phyloP scores from a whole-genome alignment of 1,140 invertebrate species.

The Drosophila grimshawi region DNA sequence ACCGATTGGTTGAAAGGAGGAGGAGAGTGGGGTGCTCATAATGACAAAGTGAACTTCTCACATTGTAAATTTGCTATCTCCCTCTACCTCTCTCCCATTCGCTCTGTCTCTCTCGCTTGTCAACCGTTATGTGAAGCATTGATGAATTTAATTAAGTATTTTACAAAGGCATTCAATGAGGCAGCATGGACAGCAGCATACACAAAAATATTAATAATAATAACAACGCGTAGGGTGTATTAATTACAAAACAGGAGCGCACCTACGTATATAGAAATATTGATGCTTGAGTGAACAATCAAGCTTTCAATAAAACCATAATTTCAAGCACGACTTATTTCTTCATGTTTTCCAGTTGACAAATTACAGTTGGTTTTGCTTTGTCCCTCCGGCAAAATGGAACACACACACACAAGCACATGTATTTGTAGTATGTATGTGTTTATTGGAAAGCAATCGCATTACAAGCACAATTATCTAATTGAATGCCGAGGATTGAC shows the following conservation, averaged over 20 bases:
- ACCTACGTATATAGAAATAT: conserved; percentile 27
- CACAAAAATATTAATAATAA: conserved; percentile 15
- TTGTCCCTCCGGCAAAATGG: conserved; percentile 22
- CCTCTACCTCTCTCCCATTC: not conserved
- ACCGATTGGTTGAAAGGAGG: not conserved
- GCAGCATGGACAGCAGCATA: not conserved
- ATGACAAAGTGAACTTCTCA: conserved; percentile 76
- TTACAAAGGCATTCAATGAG: conserved; percentile 75
- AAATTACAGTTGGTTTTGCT: conserved; percentile 25
- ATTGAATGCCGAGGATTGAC: conserved; percentile 70
- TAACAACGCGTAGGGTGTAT: conserved; percentile 42
- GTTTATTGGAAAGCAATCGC: conserved; percentile 11
- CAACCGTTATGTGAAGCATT: conserved; percentile 56
- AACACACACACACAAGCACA: conserved; percentile 8
- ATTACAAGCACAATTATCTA: conserved; percentile 73
- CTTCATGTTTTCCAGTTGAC: conserved; percentile 5
- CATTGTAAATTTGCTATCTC: conserved; percentile 71
- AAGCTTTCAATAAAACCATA: conserved; percentile 10
- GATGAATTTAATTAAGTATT: conserved; percentile 83
- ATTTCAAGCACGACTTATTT: not conserved
- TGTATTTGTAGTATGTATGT: not conserved
- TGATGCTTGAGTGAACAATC: conserved; percentile 18
- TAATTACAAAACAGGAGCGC: conserved; percentile 66
- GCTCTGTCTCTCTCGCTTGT: not conserved
- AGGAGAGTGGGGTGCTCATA: conserved; percentile 50